Conservation (phyloP, 2,113 vertebrate species). For the Lophochroa leadbeateri region DNA sequence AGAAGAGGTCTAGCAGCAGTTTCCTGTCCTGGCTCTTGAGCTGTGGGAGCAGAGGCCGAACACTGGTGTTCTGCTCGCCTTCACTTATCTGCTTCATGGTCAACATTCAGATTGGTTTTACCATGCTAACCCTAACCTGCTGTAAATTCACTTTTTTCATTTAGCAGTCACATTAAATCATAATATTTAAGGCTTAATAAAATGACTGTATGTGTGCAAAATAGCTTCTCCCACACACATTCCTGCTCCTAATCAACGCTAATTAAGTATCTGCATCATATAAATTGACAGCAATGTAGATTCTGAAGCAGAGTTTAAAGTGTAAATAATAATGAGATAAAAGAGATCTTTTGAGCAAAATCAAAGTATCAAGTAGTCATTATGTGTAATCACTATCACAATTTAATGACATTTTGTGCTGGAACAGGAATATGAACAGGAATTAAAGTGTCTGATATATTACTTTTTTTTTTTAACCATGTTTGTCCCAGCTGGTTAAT, state of each 20-base stretch:
- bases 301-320: constrained; percentile 48
- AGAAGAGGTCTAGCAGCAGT: too few species aligned
- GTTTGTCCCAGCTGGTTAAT: not conserved
- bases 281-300: constrained; percentile 58
- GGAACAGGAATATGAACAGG: not conserved
- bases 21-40: too few species aligned
- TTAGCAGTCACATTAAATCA: constrained; percentile 40
- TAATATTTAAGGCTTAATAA: constrained; percentile 63
- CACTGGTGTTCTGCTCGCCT: too few species aligned
- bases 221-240: constrained; percentile 30
- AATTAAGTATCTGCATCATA: constrained; percentile 65
- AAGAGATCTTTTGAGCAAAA: constrained; percentile 63
- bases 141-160: not conserved
- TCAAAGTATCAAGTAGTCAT: constrained; percentile 68
- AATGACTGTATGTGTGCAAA: constrained; percentile 45
- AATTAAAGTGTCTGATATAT: not conserved
- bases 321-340: constrained; percentile 68
- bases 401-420: constrained; percentile 55
- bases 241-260: constrained; percentile 50
- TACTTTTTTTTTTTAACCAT: not conserved
- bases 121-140: not conserved
- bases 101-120: not conserved
- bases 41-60: too few species aligned
- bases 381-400: constrained; percentile 65
- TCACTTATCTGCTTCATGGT: not conserved